A percentile compares a stretch with the other conserved stretches of the same genome.
phyloP scores from a whole-genome alignment of 2,888 invertebrate genomes.

The Platyscelio sp. region DNA sequence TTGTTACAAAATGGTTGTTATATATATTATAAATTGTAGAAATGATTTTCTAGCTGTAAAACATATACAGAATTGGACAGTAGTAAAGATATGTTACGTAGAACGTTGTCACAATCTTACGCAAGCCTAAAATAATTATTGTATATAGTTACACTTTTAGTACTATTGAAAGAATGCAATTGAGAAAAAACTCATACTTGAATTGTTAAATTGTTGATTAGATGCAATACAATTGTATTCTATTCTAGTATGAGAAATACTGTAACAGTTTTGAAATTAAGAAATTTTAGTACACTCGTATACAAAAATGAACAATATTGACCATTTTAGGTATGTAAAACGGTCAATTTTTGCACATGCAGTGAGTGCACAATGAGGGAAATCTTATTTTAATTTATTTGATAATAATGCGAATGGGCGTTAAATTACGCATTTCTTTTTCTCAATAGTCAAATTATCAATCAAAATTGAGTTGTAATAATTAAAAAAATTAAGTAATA shows the following conservation, averaged over 20 bases:
- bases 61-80: slow-evolving; percentile 35
- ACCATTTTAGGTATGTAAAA: slow-evolving; percentile 8
- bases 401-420: slow-evolving; percentile 2
- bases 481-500: slow-evolving; percentile 52
- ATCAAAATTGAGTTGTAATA: slow-evolving; percentile 40
- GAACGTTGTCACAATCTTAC: slow-evolving; percentile 28
- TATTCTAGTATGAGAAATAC: slow-evolving; percentile 22
- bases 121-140: slow-evolving; percentile 34
- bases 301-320: slow-evolving; percentile 34
- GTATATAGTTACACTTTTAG: slow-evolving; percentile 22
- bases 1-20: slow-evolving; percentile 54
- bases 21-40: slow-evolving; percentile 55
- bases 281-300: slow-evolving; percentile 61
- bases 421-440: slow-evolving; percentile 8
- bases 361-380: slow-evolving; percentile 51
- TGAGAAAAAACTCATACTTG: neutral
- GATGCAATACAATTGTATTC: slow-evolving; percentile 12
- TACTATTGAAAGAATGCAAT: slow-evolving; percentile 7
- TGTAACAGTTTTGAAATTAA: slow-evolving; percentile 41
- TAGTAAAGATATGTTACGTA: slow-evolving; percentile 48
- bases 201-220: slow-evolving; percentile 21
- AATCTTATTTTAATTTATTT: slow-evolving; percentile 48
- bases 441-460: slow-evolving; percentile 28
- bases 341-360: slow-evolving; percentile 22
- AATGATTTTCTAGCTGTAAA: slow-evolving; percentile 57